These are phyloP conservation scores for Calephelis nemesis DNA, from an alignment of 1,140 invertebrate species.

Conservation along the genomic window DNA sequence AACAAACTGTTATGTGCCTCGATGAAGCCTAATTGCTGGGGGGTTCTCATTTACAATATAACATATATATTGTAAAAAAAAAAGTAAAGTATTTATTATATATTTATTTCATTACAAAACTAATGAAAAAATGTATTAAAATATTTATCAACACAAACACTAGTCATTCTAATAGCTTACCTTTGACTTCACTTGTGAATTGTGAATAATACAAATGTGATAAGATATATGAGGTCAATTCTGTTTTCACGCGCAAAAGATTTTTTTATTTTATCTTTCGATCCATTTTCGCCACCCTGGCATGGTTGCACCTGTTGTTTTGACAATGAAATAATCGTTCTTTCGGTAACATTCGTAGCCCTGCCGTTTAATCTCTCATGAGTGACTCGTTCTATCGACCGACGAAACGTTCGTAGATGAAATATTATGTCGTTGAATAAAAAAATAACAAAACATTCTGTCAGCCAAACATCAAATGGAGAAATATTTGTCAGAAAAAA, in stretches of 20 bases:
- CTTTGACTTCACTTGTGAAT: constrained; percentile 5
- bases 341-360: no score
- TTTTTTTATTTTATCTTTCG: background rate
- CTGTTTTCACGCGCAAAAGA: background rate
- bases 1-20: constrained; percentile 62
- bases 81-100: background rate
- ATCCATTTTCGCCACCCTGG: no score
- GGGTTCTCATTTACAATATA: background rate
- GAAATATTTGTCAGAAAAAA: no score
- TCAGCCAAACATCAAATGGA: no score
- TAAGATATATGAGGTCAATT: constrained; percentile 7
- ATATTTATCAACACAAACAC: background rate
- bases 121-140: background rate
- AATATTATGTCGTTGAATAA: no score
- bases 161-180: background rate
- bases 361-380: no score
- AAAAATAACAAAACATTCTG: no score
- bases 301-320: constrained; percentile 19
- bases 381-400: no score
- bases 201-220: constrained; percentile 9
- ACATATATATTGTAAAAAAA: background rate
- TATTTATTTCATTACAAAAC: background rate
- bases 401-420: no score
- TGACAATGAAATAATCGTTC: constrained; percentile 14
- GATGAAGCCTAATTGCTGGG: constrained; percentile 2